Percentiles rank a stretch among this genome's conserved stretches.
Evolutionary conservation across 2,113 vertebrate genomes (phyloP).

Genomic region (Plotosus lineatus): DNA sequence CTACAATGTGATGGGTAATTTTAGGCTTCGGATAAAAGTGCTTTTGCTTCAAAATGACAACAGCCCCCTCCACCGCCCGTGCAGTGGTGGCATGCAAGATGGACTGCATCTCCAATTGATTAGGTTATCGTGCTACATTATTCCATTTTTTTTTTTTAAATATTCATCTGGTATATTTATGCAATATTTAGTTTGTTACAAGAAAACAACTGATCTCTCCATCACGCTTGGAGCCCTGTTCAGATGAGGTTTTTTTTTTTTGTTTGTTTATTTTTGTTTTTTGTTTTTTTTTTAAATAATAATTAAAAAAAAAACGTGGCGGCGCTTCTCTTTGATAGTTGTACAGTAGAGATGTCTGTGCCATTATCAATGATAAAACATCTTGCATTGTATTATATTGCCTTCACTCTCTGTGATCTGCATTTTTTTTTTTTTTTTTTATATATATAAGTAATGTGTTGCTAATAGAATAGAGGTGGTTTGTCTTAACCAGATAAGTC

Average conservation of each 20-base stretch:
- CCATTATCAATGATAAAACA: neutral
- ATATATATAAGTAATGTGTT: conserved; percentile 24
- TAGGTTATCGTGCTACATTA: neutral
- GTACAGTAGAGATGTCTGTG: conserved; percentile 19
- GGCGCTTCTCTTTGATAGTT: neutral
- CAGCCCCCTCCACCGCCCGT: neutral
- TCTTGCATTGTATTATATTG: conserved; percentile 27
- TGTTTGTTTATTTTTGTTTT: neutral
- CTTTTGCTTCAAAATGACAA: neutral
- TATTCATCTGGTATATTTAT: conserved; percentile 15
- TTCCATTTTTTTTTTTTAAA: conserved; percentile 10
- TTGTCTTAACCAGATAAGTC: neutral
- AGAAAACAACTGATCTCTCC: neutral
- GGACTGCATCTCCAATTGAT: neutral
- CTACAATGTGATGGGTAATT: conserved; percentile 4
- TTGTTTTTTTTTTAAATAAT: neutral
- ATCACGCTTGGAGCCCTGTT: neutral
- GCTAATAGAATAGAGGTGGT: neutral
- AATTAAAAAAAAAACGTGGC: neutral
- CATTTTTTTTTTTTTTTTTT: conserved; percentile 17
- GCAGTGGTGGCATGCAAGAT: neutral
- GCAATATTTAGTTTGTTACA: conserved; percentile 17
- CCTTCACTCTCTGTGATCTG: conserved; percentile 13
- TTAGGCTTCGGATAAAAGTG: neutral
- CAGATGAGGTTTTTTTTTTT: neutral